Conservation (phyloP, 2,888 invertebrate genomes). For the Clunio marinus region DNA sequence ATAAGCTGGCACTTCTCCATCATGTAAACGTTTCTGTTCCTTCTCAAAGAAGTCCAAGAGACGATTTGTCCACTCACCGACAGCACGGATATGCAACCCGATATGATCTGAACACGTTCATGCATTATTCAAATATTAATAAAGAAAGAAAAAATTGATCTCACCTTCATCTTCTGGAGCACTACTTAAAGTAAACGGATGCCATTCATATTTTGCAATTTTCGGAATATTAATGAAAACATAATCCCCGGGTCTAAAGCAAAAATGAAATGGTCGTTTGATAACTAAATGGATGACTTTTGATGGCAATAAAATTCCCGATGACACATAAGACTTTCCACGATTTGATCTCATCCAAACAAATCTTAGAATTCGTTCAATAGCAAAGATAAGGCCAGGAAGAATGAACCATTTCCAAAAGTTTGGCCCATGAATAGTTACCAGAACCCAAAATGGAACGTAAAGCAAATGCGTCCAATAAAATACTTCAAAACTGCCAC, state of each 20-base stretch:
- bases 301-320: constrained; percentile 80
- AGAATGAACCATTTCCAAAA: constrained; percentile 94
- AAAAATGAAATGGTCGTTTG: constrained; percentile 77
- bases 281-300: constrained; percentile 89
- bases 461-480: constrained; percentile 92
- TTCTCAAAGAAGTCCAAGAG: constrained; percentile 79
- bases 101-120: constrained; percentile 61
- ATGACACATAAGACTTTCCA: constrained; percentile 85
- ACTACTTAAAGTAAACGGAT: constrained; percentile 94
- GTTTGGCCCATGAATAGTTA: constrained; percentile 82
- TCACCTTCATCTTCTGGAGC: constrained; percentile 79
- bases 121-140: neutral
- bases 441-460: constrained; percentile 78
- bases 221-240: constrained; percentile 88
- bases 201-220: constrained; percentile 93
- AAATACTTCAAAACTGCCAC: constrained; percentile 90
- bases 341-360: constrained; percentile 65
- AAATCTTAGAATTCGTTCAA: constrained; percentile 62
- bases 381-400: constrained; percentile 72
- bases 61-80: constrained; percentile 91
- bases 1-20: constrained; percentile 57
- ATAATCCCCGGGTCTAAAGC: constrained; percentile 90
- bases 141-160: constrained; percentile 54
- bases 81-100: constrained; percentile 89
- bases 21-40: constrained; percentile 71